Evolutionary conservation across 2,888 invertebrate genomes (phyloP), one percentile per base, ranked within the genome.

Genomic region (Thyatira batis): DNA sequence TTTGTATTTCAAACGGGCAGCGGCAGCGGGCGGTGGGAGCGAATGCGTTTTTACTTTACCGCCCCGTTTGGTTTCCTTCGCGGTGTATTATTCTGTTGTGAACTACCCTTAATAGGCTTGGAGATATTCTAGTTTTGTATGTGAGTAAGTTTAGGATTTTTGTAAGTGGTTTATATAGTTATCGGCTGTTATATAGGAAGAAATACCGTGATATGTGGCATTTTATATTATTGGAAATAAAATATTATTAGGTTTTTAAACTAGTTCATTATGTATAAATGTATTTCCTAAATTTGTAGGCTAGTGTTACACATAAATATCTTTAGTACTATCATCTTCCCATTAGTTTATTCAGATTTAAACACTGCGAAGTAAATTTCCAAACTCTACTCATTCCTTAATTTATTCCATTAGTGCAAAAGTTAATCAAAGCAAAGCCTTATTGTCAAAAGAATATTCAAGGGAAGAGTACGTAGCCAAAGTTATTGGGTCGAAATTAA

Each of bases 381-480:
- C 17, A 27, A 27, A 20, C 17, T 20, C 20, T 20, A 17, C 9
- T 48, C 17, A 17, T 17, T 52, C 45, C n/a, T 57, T 57, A 65
- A 60, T 60, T 58, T 55, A 58, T 55, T 54, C 49, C 52, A 57
- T 59, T 53, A 59, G 51, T 68, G 49, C 55, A 43, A 66, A 73
- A 77, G 64, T 65, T 76, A 74, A 76, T 74, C 66, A 71, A 76
- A 73, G 64, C 58, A 57, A 64, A 33, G 50, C 61, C 70, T 72
- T 67, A 65, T 45, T 44, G 66, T 74, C 74, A 76, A 76, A 79
- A 73, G 76, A 76, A 79, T 77, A 77, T 74, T 79, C 69, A 73
- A 65, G 60, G 63, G 61, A 51, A 63, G 53, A 53, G 50, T 58
- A 54, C 62, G 56, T 50, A 44, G 49, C 23, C 48, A 55, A 62